A percentile compares a stretch with the other conserved stretches of the same genome.
Evolutionary conservation across 2,797 vertebrate species (phyloP).

Genomic region (Emydoidea blandingii): DNA sequence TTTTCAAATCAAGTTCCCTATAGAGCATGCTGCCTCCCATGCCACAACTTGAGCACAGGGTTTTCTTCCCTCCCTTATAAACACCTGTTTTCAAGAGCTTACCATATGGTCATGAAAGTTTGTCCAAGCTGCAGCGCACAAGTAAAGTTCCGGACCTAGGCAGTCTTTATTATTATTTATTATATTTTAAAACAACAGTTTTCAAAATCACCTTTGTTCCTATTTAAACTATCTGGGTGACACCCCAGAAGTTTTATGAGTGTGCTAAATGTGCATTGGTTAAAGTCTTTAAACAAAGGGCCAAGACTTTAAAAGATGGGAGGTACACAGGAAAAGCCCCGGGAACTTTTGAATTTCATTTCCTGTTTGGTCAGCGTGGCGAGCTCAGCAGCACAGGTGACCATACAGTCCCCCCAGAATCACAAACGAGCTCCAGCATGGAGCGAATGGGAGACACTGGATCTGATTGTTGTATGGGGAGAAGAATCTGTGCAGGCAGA

Average conservation of each 20-base stretch:
- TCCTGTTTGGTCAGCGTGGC: too few relatives aligned
- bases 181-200: not conserved
- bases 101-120: not conserved
- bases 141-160: not conserved
- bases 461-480: too few relatives aligned
- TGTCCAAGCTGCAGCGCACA: not conserved
- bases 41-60: not conserved
- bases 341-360: too few relatives aligned
- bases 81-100: not conserved
- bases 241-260: not conserved
- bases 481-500: too few relatives aligned
- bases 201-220: not conserved
- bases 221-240: not conserved
- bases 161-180: not conserved
- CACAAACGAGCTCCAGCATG: too few relatives aligned
- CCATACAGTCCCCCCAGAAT: too few relatives aligned
- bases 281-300: not conserved
- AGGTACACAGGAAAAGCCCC: not conserved
- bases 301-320: not conserved
- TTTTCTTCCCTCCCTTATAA: not conserved
- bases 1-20: not conserved
- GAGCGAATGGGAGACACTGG: too few relatives aligned
- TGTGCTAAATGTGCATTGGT: fast-evolving
- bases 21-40: not conserved
- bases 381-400: too few relatives aligned